Evolutionary conservation across 1,140 invertebrate species (phyloP), one percentile per base, ranked within the genome.

Genomic region (Pentalonia nigronervosa): DNA sequence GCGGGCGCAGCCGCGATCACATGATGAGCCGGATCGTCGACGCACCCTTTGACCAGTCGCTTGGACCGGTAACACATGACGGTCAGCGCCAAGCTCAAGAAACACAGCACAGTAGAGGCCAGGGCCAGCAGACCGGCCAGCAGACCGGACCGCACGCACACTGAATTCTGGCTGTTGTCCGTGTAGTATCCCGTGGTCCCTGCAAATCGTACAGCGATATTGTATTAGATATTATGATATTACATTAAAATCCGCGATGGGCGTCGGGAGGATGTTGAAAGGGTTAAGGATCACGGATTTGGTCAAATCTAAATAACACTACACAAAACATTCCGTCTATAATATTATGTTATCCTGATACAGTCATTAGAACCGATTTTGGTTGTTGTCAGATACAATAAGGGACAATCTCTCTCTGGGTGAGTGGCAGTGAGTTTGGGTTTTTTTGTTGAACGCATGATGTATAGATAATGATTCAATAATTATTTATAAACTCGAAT

Each of bases 121-220:
- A 97, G 96, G 1, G 96, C 97, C 45, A 97, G 96, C 56, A 98
- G 95, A 0, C 97, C 97, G 41, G 97, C 97, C 90, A 98, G 96
- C 25, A 97, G 96, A 60, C 97, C 97, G 9, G 97, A 97, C 95
- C 97, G 97, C 94, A 98, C 95, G 94, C 98, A 98, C 1, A 98
- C 97, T 94, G 94, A 95, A 91, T 95, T 95, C 17, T 93, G 76
- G 48, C 96, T 96, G 93, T 96, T 95, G 45, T 94, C 94, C 23
- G 89, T 94, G 11, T 95, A 93, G 76, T 95, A 95, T 94, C 96
- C 96, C 91, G 94, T 67, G 45, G 94, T 93, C 36, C 95, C 95
- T 96, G 95, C 91, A 83, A 86, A 67, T n/a, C 30, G 60, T n/a
- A 67, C 11, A 67, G 1, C 41, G 41, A 41, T 41, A 41, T 41